Evolutionary conservation across 2,797 vertebrate species (phyloP), one percentile per base, ranked within the genome.

Genomic region (Pseudopleuronectes americanus): DNA sequence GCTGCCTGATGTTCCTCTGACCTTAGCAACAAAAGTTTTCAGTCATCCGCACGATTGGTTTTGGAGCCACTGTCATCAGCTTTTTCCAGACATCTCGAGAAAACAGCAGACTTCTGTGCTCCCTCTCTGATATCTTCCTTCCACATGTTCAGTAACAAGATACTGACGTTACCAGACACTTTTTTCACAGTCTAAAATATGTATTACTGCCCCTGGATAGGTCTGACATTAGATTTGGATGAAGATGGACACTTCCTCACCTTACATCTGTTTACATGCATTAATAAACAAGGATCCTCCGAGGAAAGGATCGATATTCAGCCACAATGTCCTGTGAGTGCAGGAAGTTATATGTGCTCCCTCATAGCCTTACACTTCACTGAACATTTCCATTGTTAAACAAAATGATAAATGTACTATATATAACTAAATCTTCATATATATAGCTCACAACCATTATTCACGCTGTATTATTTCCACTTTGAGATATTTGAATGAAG

Each of bases 251-350:
- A 81, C 80, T 69, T 84, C 76, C 74, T 79, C 77, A 76, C 22
- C 48, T 79, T 79, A 80, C 85, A 86, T 79, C 77, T 90, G 84
- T 89, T 89, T 83, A 84, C 81, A 88, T 88, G 72, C 85, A 91
- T 89, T 86, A 91, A 85, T 89, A 79, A 91, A 79, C 68, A 81
- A 65, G 63, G 64, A 76, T 81, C 61, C 57, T 65, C 68, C 77
- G 57, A 54, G 43, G 69, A 61, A 66, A 51, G 58, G 67, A 82
- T 86, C 74, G 23, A 61, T 70, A 88, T 87, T 78, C 84, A 81
- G 71, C 41, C 58, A 54, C 65, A 52, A 45, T 70, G 57, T 61
- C 65, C 77, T 57, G 57, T 52, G 41, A 78, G 61, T 48, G 52
- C 64, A 38, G 48, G 17, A 48, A 56, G 53, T 28, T 13, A 24